These are phyloP conservation scores for Embidobia sp. DNA, from an alignment of 2,888 invertebrate species.

Conservation along the genomic window DNA sequence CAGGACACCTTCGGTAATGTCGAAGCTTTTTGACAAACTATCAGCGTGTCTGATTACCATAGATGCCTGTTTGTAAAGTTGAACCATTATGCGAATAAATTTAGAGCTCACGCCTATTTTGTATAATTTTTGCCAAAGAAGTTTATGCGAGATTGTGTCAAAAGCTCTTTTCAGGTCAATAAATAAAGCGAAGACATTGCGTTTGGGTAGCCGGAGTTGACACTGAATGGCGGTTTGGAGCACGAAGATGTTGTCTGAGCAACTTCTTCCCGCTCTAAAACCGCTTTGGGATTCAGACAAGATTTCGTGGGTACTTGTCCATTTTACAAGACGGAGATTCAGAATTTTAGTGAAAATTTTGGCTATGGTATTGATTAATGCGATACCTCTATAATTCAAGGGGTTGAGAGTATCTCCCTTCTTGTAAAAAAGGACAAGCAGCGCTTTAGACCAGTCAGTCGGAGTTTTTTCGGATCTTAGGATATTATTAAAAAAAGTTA, in stretches of 20 bases:
- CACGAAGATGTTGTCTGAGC: slow-evolving; percentile 23
- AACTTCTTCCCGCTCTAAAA: slow-evolving; percentile 13
- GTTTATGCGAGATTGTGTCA: slow-evolving; percentile 5
- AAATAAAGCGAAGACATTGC: neutral
- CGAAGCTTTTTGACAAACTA: neutral
- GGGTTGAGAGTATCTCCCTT: slow-evolving; percentile 22
- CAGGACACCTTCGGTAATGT: neutral
- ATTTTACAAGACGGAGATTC: slow-evolving; percentile 11
- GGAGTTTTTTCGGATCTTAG: slow-evolving; percentile 16
- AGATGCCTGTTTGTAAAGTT: too few species aligned
- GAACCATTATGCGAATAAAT: too few species aligned
- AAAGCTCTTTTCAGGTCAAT: neutral
- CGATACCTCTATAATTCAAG: slow-evolving; percentile 21
- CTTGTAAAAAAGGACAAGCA: slow-evolving; percentile 4
- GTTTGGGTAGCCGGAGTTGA: slow-evolving; percentile 1
- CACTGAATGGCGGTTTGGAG: slow-evolving; percentile 18
- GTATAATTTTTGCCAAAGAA: slow-evolving; percentile 7
- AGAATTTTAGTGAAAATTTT: slow-evolving; percentile 34
- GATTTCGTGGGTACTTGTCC: neutral
- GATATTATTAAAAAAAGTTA: slow-evolving; percentile 40
- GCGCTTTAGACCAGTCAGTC: slow-evolving; percentile 15
- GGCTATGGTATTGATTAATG: slow-evolving; percentile 22
- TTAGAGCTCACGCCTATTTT: neutral
- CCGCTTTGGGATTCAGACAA: slow-evolving; percentile 20
- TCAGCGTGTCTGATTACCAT: too few species aligned